Conservation (phyloP, 2,113 vertebrate species). For the Archilochus colubris region DNA sequence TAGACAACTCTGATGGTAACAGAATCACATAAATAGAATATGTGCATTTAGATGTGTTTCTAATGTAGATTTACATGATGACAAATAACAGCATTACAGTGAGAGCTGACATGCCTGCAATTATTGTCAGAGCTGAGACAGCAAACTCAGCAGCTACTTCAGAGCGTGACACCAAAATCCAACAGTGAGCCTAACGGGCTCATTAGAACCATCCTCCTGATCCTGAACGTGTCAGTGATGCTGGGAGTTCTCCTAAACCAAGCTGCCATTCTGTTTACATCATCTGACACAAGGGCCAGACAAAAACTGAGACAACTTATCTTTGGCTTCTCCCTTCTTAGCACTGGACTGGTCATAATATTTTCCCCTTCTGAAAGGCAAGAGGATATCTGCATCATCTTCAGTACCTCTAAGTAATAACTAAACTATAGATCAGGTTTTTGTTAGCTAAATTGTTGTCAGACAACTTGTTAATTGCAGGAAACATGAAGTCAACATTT, state of each 20-base stretch:
- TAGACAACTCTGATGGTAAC: background rate
- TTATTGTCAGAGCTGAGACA: slow-evolving; percentile 16
- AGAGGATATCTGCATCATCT: background rate
- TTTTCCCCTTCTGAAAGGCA: background rate
- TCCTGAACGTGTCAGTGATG: background rate
- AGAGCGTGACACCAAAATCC: slow-evolving; percentile 22
- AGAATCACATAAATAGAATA: background rate
- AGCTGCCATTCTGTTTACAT: slow-evolving; percentile 7
- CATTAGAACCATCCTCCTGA: background rate
- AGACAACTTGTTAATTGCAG: background rate
- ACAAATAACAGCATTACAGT: background rate
- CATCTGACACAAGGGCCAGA: background rate
- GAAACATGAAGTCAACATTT: background rate
- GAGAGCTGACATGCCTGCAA: slow-evolving; percentile 30
- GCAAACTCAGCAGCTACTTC: slow-evolving; percentile 25
- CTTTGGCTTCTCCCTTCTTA: background rate
- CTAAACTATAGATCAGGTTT: background rate
- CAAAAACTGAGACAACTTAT: background rate
- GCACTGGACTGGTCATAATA: background rate
- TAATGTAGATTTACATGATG: background rate
- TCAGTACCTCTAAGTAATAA: background rate
- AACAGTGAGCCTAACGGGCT: slow-evolving; percentile 2
- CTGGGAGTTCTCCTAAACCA: background rate
- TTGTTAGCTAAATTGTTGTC: background rate
- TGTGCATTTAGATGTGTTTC: background rate